Evolutionary conservation across 2,113 vertebrate genomes (phyloP), one percentile per base, ranked within the genome.

Genomic region (Cichladusa arquata): DNA sequence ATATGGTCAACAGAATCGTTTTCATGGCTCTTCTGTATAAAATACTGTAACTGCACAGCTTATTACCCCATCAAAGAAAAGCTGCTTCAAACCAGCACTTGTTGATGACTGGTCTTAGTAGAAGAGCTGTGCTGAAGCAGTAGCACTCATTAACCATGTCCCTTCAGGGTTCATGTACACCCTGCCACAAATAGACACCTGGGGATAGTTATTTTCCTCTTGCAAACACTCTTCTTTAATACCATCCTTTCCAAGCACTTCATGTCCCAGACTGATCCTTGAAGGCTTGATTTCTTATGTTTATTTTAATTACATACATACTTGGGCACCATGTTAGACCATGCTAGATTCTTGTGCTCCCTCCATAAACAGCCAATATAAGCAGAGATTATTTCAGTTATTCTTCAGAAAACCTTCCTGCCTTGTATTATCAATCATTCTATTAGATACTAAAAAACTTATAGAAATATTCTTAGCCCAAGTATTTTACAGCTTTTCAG

Each of bases 61-160:
- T 88, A 24, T 13, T 54, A 47, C 11, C 19, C 8, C 8, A 17
- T 24, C 25, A 45, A 67, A 85, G 25, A 60, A 56, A 84, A 79
- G 12, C 15, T 86, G 31, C n/a, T 76, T 62, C n/a, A 33, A 54
- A 29, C 11, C 0, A 0, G 19, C 10, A 16, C 40, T 60, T 16
- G 12, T 22, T 83, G 42, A 26, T 64, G 28, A 34, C 33, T 47
- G 29, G 14, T 9, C 16, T 78, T 33, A 51, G 11, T 7, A 34
- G 34, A 81, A 66, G 14, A 86, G 13, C 56, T 33, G 1, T n/a
- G 15, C 16, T 38, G n/a, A 72, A 71, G 25, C 2, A 31, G 14
- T 29, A 66, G 14, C 19, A 54, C 5, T 11, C 23, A 17, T 14
- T 50, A 61, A 45, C 12, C 14, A 15, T 1, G 45, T 9, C 18